phyloP scores from a whole-genome alignment of 2,888 invertebrate genomes.

The Mesochorus sp. region DNA sequence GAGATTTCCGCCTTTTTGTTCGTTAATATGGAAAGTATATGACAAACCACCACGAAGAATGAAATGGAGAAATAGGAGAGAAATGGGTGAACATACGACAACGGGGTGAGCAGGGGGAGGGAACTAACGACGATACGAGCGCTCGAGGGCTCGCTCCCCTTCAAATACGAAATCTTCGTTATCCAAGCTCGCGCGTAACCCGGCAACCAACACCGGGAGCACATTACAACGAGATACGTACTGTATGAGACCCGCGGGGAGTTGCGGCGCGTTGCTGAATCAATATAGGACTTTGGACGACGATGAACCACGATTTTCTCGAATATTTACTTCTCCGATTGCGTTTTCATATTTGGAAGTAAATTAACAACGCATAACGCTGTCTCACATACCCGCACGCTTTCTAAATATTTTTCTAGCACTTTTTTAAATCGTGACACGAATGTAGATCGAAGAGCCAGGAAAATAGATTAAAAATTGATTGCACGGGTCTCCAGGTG shows the following conservation, averaged over 20 bases:
- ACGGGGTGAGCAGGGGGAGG: slow-evolving; percentile 5
- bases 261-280: slow-evolving; percentile 27
- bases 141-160: slow-evolving; percentile 45
- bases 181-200: slow-evolving; percentile 23
- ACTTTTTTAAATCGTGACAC: too few species aligned
- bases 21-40: background rate
- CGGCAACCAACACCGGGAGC: slow-evolving; percentile 6
- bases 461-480: background rate
- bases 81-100: slow-evolving; percentile 4
- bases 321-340: background rate
- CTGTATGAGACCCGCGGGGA: background rate
- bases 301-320: background rate
- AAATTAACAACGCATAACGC: too few species aligned
- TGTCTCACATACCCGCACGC: too few species aligned
- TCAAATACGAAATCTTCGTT: slow-evolving; percentile 62
- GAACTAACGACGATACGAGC: slow-evolving; percentile 51
- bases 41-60: background rate
- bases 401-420: too few species aligned
- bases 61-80: slow-evolving; percentile 19
- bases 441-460: background rate
- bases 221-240: slow-evolving; percentile 14
- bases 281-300: background rate
- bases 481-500: background rate
- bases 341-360: slow-evolving; percentile 1
- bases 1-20: background rate